phyloP scores from a whole-genome alignment of 2,888 invertebrate genomes.

The Pachliopta kotzebuea region DNA sequence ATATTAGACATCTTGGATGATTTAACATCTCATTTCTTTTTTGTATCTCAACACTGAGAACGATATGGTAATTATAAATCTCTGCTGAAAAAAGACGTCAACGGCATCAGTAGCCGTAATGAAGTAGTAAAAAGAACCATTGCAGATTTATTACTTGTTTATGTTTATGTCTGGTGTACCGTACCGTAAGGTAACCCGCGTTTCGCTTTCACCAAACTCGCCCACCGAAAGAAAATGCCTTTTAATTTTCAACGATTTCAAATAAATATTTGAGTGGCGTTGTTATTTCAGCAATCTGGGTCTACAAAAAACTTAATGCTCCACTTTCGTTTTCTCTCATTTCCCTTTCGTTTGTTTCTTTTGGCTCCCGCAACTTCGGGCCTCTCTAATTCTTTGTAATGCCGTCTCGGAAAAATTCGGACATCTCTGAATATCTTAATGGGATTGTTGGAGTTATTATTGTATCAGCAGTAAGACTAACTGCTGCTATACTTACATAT shows the following conservation, averaged over 20 bases:
- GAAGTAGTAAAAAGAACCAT: not conserved
- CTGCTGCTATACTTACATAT: not conserved
- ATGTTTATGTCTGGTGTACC: not conserved
- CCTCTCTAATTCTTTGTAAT: constrained; percentile 7
- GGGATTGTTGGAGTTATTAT: not conserved
- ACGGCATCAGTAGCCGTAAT: not conserved
- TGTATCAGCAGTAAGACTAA: not conserved
- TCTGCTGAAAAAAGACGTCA: not conserved
- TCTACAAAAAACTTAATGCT: constrained; percentile 17
- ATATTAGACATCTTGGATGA: too few species aligned
- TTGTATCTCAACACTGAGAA: too few species aligned
- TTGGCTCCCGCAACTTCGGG: constrained; percentile 10
- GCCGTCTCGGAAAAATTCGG: constrained; percentile 3
- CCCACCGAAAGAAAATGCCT: constrained; percentile 9
- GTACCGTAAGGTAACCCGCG: constrained; percentile 9
- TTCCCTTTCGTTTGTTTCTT: constrained; percentile 22
- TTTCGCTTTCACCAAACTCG: constrained; percentile 19
- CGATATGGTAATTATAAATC: too few species aligned
- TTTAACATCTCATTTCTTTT: too few species aligned
- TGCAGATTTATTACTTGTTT: not conserved
- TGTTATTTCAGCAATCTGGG: constrained; percentile 17
- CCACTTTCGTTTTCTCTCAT: constrained; percentile 23
- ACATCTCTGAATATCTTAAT: constrained; percentile 2
- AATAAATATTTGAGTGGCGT: constrained; percentile 28
- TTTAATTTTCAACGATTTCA: constrained; percentile 24